Percentiles rank a stretch among this genome's conserved stretches.
These are phyloP conservation scores for Anoplopoma fimbria DNA, from an alignment of 2,113 vertebrate genomes.

Conservation along the genomic window DNA sequence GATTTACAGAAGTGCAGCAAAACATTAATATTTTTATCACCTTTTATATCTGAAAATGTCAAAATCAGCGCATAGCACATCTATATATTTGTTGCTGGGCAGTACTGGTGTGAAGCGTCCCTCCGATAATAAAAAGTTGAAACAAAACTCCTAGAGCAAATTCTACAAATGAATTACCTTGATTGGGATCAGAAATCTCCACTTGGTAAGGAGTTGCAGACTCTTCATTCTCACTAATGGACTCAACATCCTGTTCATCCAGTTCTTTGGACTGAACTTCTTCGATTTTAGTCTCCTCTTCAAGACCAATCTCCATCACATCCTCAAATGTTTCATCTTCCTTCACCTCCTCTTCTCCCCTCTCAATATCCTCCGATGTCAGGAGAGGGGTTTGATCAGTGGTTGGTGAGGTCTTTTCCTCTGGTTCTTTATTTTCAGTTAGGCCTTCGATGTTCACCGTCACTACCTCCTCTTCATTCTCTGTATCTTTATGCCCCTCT, in stretches of 20 bases:
- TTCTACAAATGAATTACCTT: conserved; percentile 45
- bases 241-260: conserved; percentile 26
- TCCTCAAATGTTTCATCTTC: conserved; percentile 39
- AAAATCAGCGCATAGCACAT: neutral
- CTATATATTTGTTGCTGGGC: neutral
- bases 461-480: conserved; percentile 80
- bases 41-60: neutral
- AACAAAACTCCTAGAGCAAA: neutral
- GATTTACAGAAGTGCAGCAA: neutral
- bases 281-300: conserved; percentile 14
- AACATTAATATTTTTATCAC: neutral
- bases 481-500: conserved; percentile 39
- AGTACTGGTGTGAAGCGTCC: neutral
- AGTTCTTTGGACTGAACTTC: conserved; percentile 16
- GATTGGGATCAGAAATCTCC: conserved; percentile 9
- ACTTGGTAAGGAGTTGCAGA: conserved; percentile 9
- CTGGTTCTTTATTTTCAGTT: conserved; percentile 16
- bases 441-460: conserved; percentile 63
- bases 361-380: conserved; percentile 30
- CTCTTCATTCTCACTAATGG: conserved; percentile 13
- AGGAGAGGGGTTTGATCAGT: conserved; percentile 21
- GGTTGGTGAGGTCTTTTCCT: neutral
- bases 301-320: neutral
- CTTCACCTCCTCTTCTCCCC: conserved; percentile 18
- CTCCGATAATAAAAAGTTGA: neutral